Evolutionary conservation across 2,888 invertebrate species (phyloP).

Genomic region (Chamaedrilus cognettii): DNA sequence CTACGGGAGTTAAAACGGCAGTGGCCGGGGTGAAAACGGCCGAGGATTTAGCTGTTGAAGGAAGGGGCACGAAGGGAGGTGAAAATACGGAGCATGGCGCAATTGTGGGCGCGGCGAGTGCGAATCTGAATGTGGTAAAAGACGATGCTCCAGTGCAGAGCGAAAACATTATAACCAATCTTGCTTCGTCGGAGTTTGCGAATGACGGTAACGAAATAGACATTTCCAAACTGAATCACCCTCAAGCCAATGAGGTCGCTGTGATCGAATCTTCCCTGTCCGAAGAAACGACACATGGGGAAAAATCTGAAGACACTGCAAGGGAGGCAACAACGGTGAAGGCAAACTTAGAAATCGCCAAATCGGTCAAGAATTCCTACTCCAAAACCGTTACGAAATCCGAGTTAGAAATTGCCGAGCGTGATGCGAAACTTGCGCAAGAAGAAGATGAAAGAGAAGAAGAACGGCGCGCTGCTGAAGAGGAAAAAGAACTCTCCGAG

Average conservation of each 20-base stretch:
- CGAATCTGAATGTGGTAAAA: not conserved
- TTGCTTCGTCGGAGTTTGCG: not conserved
- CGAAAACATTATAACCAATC: not conserved
- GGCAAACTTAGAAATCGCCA: not conserved
- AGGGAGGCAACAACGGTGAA: no score
- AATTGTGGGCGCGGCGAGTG: not conserved
- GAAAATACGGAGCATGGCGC: not conserved
- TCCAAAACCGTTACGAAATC: not conserved
- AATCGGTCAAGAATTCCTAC: not conserved
- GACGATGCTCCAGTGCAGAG: no score
- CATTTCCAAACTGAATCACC: not conserved
- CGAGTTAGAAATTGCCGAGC: not conserved
- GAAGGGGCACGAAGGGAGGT: not conserved
- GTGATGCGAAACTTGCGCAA: not conserved
- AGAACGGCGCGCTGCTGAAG: not conserved
- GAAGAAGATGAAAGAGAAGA: not conserved
- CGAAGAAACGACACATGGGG: not conserved
- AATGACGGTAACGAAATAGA: not conserved
- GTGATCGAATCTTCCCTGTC: not conserved
- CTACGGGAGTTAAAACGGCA: not conserved
- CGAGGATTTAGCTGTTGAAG: not conserved
- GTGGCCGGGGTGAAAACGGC: no score
- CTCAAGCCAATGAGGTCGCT: no score
- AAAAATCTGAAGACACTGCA: not conserved
- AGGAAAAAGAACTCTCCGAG: not conserved